These are phyloP conservation scores for Chelonia mydas DNA, from an alignment of 2,797 vertebrate species.

Conservation along the genomic window DNA sequence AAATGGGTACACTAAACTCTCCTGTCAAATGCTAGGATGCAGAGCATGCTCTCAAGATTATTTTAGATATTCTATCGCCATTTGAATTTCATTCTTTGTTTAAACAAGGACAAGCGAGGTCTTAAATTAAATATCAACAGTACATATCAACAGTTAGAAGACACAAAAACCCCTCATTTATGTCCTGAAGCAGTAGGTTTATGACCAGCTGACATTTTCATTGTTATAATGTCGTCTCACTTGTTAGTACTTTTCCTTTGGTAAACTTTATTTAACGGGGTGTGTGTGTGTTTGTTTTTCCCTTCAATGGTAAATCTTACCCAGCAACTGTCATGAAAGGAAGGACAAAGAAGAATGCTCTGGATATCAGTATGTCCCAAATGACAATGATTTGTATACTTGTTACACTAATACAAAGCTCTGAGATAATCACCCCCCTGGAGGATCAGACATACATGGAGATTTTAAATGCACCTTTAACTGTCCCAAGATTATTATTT, in stretches of 20 bases:
- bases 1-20: not conserved
- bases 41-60: not conserved
- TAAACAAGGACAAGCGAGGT: not conserved
- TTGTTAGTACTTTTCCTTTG: slow-evolving; percentile 33
- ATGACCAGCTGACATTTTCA: not conserved
- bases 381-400: not conserved
- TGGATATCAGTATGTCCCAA: slow-evolving; percentile 3
- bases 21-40: not conserved
- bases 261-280: not conserved
- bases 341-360: not conserved
- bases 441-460: not conserved
- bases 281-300: not conserved
- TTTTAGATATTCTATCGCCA: not conserved
- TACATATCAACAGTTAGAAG: not conserved
- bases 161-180: not conserved
- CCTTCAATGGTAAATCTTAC: not conserved
- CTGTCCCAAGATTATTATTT: not conserved
- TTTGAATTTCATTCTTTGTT: not conserved
- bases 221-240: not conserved
- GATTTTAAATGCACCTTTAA: not conserved
- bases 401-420: not conserved
- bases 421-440: not conserved
- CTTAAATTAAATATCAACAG: not conserved
- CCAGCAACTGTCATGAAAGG: slow-evolving; percentile 22
- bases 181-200: not conserved